A percentile compares a stretch with the other conserved stretches of the same genome.
These are phyloP conservation scores for Drosophila fuyamai DNA, from an alignment of 1,140 invertebrate genomes.

Conservation along the genomic window DNA sequence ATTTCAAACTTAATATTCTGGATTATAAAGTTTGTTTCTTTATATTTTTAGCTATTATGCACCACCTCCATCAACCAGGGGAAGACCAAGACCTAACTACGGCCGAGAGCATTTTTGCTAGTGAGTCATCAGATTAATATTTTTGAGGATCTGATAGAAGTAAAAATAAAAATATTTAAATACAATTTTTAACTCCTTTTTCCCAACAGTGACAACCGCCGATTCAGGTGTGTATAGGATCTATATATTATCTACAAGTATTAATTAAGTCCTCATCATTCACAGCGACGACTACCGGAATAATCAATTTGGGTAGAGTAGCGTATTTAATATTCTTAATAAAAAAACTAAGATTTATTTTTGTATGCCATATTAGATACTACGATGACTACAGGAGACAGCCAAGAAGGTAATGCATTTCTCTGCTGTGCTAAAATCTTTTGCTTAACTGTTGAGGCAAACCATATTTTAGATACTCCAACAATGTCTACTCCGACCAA, in stretches of 20 bases:
- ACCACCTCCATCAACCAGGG: neutral
- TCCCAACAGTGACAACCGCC: neutral
- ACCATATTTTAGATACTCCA: neutral
- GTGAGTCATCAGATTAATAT: neutral
- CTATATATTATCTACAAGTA: neutral
- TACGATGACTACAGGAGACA: neutral
- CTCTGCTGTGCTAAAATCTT: neutral
- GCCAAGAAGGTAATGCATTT: neutral
- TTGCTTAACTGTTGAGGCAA: neutral
- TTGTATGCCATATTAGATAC: neutral
- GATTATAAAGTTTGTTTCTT: neutral
- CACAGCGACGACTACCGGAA: neutral
- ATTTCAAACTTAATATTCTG: no score
- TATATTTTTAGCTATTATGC: slow-evolving; percentile 6
- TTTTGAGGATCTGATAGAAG: no score
- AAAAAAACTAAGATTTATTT: neutral
- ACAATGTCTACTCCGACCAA: neutral
- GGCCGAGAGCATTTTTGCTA: neutral
- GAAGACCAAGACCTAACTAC: neutral
- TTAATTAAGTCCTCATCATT: neutral
- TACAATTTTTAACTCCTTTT: no score
- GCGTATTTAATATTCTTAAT: neutral
- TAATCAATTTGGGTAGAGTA: slow-evolving; percentile 4
- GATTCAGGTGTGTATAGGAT: neutral
- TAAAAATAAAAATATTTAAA: no score